These are phyloP conservation scores for Sebastiscus tertius DNA, from an alignment of 2,797 vertebrate species.

Conservation along the genomic window DNA sequence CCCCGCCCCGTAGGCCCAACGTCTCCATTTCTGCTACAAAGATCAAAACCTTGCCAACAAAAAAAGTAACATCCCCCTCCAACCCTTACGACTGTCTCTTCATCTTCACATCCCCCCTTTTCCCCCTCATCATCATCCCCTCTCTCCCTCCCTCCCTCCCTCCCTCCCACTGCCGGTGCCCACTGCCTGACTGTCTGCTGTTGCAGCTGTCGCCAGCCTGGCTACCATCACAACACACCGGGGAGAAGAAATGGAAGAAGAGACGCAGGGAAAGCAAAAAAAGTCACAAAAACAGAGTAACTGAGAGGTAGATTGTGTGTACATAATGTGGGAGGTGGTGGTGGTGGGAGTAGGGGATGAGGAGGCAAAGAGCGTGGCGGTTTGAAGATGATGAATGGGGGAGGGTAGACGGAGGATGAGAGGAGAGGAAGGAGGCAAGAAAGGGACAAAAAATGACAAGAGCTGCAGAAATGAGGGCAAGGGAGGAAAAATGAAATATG, in stretches of 20 bases:
- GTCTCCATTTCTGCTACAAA: constrained; percentile 30
- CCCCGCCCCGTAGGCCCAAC: not conserved
- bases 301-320: constrained; percentile 47
- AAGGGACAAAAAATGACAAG: constrained; percentile 48
- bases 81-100: constrained; percentile 13
- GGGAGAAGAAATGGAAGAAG: constrained; percentile 58
- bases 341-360: constrained; percentile 7
- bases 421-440: constrained; percentile 29
- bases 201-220: constrained; percentile 73
- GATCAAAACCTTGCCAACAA: constrained; percentile 43
- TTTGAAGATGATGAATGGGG: constrained; percentile 47
- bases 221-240: constrained; percentile 61
- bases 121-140: not conserved
- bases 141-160: constrained; percentile 7
- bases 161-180: constrained; percentile 24
- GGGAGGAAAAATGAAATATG: constrained; percentile 40
- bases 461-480: constrained; percentile 57
- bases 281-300: constrained; percentile 21
- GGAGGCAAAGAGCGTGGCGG: constrained; percentile 29
- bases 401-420: constrained; percentile 28
- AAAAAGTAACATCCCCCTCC: constrained; percentile 21
- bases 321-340: constrained; percentile 17
- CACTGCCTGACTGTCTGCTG: constrained; percentile 57
- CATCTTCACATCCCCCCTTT: constrained; percentile 6
- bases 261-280: constrained; percentile 35